phyloP scores from a whole-genome alignment of 1,140 invertebrate genomes.

The Eumeta japonica region DNA sequence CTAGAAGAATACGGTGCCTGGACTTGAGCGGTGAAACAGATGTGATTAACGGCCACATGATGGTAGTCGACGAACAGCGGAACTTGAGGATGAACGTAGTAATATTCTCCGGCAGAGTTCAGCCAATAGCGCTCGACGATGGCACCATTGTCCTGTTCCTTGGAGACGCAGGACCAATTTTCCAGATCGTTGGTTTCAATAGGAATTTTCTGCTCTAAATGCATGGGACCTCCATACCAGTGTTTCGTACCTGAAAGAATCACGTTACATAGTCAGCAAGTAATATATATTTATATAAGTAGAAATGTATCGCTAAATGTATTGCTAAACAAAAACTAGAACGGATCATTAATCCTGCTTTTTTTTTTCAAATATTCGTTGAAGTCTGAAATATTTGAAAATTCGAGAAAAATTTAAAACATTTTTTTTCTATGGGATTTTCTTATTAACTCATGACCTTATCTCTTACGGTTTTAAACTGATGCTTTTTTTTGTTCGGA shows the following conservation, averaged over 20 bases:
- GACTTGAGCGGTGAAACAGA: conserved; percentile 65
- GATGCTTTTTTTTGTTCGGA: too few species aligned
- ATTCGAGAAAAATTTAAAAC: too few species aligned
- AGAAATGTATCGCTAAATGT: too few species aligned
- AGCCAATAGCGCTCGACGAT: conserved; percentile 78
- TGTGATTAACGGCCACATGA: conserved; percentile 46
- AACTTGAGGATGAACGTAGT: conserved; percentile 63
- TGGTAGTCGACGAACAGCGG: conserved; percentile 76
- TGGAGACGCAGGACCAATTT: conserved; percentile 62
- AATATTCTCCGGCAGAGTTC: conserved; percentile 68
- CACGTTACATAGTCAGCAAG: too few species aligned
- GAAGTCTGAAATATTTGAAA: too few species aligned
- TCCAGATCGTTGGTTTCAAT: conserved; percentile 60
- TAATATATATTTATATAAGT: conserved; percentile 3
- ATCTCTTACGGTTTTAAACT: too few species aligned
- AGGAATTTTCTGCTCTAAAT: conserved; percentile 65
- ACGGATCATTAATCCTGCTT: too few species aligned
- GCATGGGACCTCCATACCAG: conserved; percentile 65
- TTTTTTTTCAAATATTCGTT: too few species aligned
- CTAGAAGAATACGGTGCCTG: conserved; percentile 57
- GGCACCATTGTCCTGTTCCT: conserved; percentile 63
- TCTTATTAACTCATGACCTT: too few species aligned
- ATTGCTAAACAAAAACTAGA: conserved; percentile 2
- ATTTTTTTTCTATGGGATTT: too few species aligned
- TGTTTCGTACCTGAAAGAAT: conserved; percentile 37